Evolutionary conservation across 30 jellyfish, hydroid and myxozoan species (phyloP), one percentile per base, ranked within the genome.

Genomic region (Aurelia coerulea): DNA sequence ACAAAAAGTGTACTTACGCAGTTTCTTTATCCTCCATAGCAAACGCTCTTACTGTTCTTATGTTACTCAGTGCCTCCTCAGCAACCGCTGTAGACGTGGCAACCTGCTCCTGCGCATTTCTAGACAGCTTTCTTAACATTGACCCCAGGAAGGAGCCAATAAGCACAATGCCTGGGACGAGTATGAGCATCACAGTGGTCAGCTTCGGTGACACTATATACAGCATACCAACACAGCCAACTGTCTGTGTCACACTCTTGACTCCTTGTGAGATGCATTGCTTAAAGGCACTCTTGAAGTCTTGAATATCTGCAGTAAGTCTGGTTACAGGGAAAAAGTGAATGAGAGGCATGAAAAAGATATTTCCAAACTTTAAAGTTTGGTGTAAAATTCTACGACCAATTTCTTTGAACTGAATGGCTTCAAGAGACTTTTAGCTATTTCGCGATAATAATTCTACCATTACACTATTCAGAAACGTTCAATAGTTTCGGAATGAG

Each of bases 241-340:
- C 81, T 14, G 92, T 82, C 85, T 95, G 99, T 2, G 99, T 95
- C 19, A 84, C 86, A 69, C 99, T 95, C 64, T 96, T 97, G 16
- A 95, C 83, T 64, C 99, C 99, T 74, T 95, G 97, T 13, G 99
- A 95, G 58, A 95, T 85, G 89, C 96, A 96, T 72, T 95, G 99
- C 73, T 95, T 95, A 84, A 95, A 95, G 49, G 99, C 83, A 76
- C 99, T 95, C 68, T 95, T 95, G 80, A 95, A 90, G 74, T 95
- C 99, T 77, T 95, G 99, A 46, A 95, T 86, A 74, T 95, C 99
- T 3, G 97, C 96, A 34, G 99, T 87, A 12, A 95, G 85, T 63
- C 99, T 95, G 31, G 70, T 2, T 4, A 9, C 6, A 9, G 67
- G 49, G 51, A 59, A 58, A 65, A 19, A 49, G 29, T 29, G 70